Evolutionary conservation across 92 coral and sea anemone genomes (phyloP).

Genomic region (Actinernus sp.): DNA sequence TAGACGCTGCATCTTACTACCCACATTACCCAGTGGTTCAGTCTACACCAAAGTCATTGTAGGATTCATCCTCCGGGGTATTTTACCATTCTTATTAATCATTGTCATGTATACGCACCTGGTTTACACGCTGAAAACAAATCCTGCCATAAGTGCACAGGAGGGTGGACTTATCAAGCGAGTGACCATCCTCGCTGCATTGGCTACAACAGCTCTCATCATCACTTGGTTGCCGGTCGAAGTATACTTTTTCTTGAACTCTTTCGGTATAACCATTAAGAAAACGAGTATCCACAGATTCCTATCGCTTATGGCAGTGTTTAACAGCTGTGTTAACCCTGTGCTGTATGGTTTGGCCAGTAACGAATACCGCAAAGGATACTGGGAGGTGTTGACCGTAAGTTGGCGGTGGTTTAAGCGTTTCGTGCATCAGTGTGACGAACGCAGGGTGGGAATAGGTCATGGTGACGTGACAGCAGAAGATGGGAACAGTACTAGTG

Average conservation of each 20-base stretch:
- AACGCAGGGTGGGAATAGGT: no score
- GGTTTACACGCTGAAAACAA: constrained; percentile 74
- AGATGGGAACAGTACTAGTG: no score
- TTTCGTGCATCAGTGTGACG: no score
- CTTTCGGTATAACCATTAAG: constrained; percentile 39
- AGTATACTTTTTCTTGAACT: constrained; percentile 51
- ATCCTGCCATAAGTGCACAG: no score
- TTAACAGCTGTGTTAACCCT: constrained; percentile 74
- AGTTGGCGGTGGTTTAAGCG: no score
- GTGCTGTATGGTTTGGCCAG: constrained; percentile 69
- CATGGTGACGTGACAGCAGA: no score
- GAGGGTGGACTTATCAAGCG: constrained; percentile 23
- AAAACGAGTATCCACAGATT: constrained; percentile 49
- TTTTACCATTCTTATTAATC: constrained; percentile 69
- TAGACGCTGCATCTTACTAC: constrained; percentile 46
- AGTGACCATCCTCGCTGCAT: constrained; percentile 74
- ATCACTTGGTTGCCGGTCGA: constrained; percentile 76
- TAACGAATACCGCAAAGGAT: constrained; percentile 72
- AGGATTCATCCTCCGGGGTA: constrained; percentile 66
- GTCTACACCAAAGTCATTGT: constrained; percentile 31
- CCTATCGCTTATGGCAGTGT: constrained; percentile 51
- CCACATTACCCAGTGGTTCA: constrained; percentile 18
- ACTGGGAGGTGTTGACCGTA: constrained; percentile 37
- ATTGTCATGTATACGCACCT: constrained; percentile 69
- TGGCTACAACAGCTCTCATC: constrained; percentile 65